Conservation (phyloP, 2,888 invertebrate species). For the Yponomeuta malinellus region DNA sequence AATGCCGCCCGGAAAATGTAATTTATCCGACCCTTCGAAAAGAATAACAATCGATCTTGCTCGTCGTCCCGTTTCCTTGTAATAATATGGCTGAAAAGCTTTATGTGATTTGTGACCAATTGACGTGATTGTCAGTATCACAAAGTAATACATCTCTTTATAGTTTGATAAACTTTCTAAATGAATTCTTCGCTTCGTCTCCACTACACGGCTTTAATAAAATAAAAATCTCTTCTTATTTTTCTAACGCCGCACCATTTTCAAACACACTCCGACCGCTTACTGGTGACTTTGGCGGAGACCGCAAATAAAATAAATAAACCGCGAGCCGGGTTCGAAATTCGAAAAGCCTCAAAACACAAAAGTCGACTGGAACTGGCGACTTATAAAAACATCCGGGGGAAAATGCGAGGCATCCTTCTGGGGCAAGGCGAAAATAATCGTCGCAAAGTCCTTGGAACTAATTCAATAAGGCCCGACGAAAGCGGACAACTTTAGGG, state of each 20-base stretch:
- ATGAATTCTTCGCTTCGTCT: too few relatives aligned
- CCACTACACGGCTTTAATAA: neutral
- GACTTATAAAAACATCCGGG: neutral
- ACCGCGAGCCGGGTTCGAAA: neutral
- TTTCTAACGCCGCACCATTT: neutral
- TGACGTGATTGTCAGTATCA: too few relatives aligned
- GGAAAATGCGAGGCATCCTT: neutral
- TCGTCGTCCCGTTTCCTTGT: neutral
- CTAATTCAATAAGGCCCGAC: conserved; percentile 8
- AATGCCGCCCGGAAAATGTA: neutral
- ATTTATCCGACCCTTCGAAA: neutral
- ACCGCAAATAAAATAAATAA: neutral
- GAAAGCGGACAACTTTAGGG: conserved; percentile 5
- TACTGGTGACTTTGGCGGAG: neutral
- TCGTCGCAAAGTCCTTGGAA: neutral
- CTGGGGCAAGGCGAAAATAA: conserved; percentile 2
- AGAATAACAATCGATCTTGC: conserved; percentile 9
- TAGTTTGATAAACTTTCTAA: too few relatives aligned
- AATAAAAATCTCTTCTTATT: conserved; percentile 2
- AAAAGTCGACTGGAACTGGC: neutral
- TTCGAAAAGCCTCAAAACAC: neutral
- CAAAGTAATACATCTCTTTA: too few relatives aligned
- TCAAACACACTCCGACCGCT: neutral
- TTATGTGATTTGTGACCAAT: neutral
- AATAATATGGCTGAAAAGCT: neutral